Percentiles rank a stretch among this genome's conserved stretches.
phyloP scores from a whole-genome alignment of 1,140 invertebrate species.

The Penaeus indicus region DNA sequence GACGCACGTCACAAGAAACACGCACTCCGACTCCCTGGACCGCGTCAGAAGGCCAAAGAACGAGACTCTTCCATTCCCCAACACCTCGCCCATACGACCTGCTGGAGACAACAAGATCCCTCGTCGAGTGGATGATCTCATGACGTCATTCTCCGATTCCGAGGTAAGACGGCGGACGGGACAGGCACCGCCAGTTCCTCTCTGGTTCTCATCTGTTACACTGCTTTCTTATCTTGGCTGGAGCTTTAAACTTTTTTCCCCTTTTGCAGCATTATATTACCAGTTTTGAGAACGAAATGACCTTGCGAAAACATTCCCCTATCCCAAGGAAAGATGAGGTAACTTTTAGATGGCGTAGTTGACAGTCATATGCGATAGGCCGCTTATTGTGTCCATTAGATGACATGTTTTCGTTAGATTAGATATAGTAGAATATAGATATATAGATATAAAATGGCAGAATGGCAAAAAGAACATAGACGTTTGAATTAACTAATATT shows the following conservation, averaged over 20 bases:
- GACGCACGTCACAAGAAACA: slow-evolving; percentile 49
- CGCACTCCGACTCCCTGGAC: slow-evolving; percentile 63
- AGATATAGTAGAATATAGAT: too few species aligned
- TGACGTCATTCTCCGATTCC: slow-evolving; percentile 64
- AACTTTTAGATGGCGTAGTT: slow-evolving; percentile 33
- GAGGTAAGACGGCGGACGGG: slow-evolving; percentile 45
- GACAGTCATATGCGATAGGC: background rate
- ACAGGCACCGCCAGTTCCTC: background rate
- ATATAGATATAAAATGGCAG: too few species aligned
- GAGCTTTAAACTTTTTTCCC: background rate
- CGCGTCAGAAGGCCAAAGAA: slow-evolving; percentile 58
- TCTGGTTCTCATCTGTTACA: background rate
- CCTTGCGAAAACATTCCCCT: slow-evolving; percentile 60
- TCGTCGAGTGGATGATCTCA: slow-evolving; percentile 64
- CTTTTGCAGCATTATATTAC: slow-evolving; percentile 56
- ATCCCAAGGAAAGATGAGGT: slow-evolving; percentile 50
- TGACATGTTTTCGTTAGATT: too few species aligned
- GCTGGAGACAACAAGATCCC: slow-evolving; percentile 57
- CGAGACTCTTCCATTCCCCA: slow-evolving; percentile 64
- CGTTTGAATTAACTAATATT: too few species aligned
- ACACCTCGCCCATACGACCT: slow-evolving; percentile 62
- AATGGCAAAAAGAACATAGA: too few species aligned
- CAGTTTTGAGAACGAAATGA: slow-evolving; percentile 53
- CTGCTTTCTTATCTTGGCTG: background rate
- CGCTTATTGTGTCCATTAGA: background rate